Base-by-base conservation (phyloP, 2,888 invertebrate genomes). In the Cheilosia pagana region DNA sequence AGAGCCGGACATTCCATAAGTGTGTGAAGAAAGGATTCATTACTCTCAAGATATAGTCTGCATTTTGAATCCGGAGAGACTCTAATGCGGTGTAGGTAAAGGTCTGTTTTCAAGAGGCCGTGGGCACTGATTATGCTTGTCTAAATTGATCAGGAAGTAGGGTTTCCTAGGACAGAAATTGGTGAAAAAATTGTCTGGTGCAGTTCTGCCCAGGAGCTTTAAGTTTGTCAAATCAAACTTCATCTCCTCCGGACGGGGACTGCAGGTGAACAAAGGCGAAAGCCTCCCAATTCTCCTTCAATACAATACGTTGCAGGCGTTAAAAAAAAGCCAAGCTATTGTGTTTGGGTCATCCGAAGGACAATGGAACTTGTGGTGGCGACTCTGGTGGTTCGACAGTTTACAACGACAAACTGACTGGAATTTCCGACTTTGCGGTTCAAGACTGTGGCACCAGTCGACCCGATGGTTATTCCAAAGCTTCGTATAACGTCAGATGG, bases 311-410 rank as follows among this genome's bases (percentile, higher is more conserved):
- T 87, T 89, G 70, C 79, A 57, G n/a, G 71, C 60, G 1, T n/a
- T n/a, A n/a, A n/a, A n/a, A n/a, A 85, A 87, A 87, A 21, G 23
- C 63, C 0, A 76, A 88, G 3, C 76, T 88, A 3, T 81, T 91
- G 43, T 91, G 91, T 65, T 87, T 91, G 78, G 79, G 55, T 3
- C 89, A 89, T 70, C 39, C 31, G 1, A 25, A 14, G 2, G 78
- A 87, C 19, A 81, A 89, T 83, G 91, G 91, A 7, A 90, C 89
- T 28, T 91, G 92, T 57, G 87, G 88, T 28, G 91, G 91, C 10
- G 91, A 91, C 74, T 91, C 91, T 2, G 92, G 91, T 39, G 91
- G 92, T 10, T 91, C 91, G n/a, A 90, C 90, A n/a, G 87, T 89
- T 35, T 89, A 89, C 31, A 79, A 88, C 0, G 87, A 87, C 0